These are phyloP conservation scores for Pyrrhia umbra DNA, from an alignment of 2,888 invertebrate species.

Conservation along the genomic window DNA sequence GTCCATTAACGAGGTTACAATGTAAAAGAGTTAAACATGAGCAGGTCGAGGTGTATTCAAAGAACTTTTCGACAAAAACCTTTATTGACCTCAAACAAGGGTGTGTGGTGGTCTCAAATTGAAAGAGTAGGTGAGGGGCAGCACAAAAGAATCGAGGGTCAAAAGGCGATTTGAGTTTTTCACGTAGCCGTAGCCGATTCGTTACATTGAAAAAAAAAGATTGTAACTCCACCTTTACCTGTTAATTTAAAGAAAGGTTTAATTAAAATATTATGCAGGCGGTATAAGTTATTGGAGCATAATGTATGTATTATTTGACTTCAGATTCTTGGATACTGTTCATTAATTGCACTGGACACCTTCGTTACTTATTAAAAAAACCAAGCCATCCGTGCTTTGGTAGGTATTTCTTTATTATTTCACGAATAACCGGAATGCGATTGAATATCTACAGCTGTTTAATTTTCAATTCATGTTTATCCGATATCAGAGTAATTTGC, in stretches of 20 bases:
- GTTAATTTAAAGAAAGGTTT: neutral
- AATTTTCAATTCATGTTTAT: conserved; percentile 71
- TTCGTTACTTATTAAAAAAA: conserved; percentile 15
- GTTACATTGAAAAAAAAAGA: conserved; percentile 14
- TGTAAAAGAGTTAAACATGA: conserved; percentile 37
- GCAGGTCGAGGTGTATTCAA: conserved; percentile 23
- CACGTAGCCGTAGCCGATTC: conserved; percentile 1
- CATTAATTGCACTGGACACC: conserved; percentile 19
- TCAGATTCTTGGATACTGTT: neutral
- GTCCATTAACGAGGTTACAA: conserved; percentile 34
- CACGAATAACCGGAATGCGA: conserved; percentile 51
- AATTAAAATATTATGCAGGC: neutral
- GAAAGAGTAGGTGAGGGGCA: conserved; percentile 16
- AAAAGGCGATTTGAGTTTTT: conserved; percentile 32
- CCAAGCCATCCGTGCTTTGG: conserved; percentile 22
- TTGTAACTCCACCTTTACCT: neutral
- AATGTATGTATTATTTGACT: neutral
- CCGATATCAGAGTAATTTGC: conserved; percentile 70
- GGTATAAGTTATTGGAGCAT: neutral
- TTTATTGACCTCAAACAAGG: conserved; percentile 50
- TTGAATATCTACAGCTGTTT: conserved; percentile 62
- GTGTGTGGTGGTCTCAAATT: conserved; percentile 23
- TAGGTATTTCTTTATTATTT: conserved; percentile 51
- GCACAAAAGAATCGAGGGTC: conserved; percentile 37
- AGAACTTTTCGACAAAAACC: conserved; percentile 26